Base-by-base conservation (phyloP, 2,888 invertebrate species). In the Dinocampus coccinellae region DNA sequence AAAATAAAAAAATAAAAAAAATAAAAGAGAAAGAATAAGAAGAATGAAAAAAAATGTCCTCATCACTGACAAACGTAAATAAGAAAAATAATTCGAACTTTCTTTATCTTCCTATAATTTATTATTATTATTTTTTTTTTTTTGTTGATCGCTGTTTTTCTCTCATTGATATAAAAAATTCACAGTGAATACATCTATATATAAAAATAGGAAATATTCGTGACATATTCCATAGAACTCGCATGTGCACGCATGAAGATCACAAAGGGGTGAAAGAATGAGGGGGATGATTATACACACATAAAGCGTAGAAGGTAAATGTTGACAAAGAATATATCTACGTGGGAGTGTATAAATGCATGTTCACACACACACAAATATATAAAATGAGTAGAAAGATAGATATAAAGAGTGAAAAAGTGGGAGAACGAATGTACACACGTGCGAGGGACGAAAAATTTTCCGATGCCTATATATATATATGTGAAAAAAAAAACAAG, bases 381-480 rank as follows among this genome's bases (percentile, higher is more conserved):
- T 11, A 39, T 24, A 62, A 2, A 39, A n/a, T 26, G 22, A 39
- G 4, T 9, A 33, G n/a, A 29, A 60, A 26, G 29, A 26, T 29
- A n/a, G n/a, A n/a, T n/a, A n/a, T n/a, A 47, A 63, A 16, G 20
- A 47, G 53, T 34, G 33, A 53, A 39, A 60, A 36, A 34, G 60
- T 24, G 13, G 24, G 39, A 42, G 22, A 58, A 62, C 13, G 22
- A 33, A 61, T 53, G 62, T 26, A 64, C 63, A n/a, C 29, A 33
- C 47, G 39, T 9, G 58, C 66, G 63, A 63, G 71, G 72, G 68
- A 73, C 74, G 72, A 66, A 61, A 76, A 74, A 73, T 75, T 78
- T 73, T 66, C 75, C 76, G 62, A 76, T 76, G 72, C 72, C 76
- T 74, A 75, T 7, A n/a, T n/a, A 29, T 29, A 70, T n/a, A n/a